Percentiles rank a stretch among this genome's conserved stretches.
Evolutionary conservation across 2,113 vertebrate species (phyloP).

Genomic region (Nannospalax galili): DNA sequence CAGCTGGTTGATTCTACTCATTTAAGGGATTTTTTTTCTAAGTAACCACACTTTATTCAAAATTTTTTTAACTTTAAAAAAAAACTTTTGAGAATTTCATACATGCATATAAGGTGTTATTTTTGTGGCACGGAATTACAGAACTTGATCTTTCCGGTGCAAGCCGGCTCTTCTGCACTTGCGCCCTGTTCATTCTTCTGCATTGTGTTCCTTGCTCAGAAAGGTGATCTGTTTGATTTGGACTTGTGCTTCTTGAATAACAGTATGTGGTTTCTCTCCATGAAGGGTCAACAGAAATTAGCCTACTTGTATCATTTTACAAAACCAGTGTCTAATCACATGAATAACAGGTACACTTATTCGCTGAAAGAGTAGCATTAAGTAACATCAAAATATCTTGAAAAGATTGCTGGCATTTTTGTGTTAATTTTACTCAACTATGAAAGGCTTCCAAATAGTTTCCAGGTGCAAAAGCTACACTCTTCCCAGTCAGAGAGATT

Average conservation of each 20-base stretch:
- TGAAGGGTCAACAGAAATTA: constrained; percentile 62
- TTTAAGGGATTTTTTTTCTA: constrained; percentile 34
- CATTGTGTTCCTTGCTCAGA: constrained; percentile 54
- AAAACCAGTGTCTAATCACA: not conserved
- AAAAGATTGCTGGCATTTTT: not conserved
- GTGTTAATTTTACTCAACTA: not conserved
- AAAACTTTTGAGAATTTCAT: too few relatives aligned
- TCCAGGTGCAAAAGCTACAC: constrained; percentile 42
- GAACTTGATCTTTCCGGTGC: constrained; percentile 58
- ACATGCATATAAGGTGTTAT: too few relatives aligned
- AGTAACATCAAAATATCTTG: not conserved
- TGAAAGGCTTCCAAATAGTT: constrained; percentile 40
- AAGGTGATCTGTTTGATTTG: constrained; percentile 75
- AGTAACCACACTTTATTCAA: too few relatives aligned
- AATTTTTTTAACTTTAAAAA: too few relatives aligned
- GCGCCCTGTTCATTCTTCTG: constrained; percentile 52
- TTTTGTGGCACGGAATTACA: constrained; percentile 39
- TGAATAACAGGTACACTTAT: constrained; percentile 53
- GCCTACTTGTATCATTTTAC: not conserved
- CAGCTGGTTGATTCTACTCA: constrained; percentile 19
- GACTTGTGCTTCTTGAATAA: constrained; percentile 76
- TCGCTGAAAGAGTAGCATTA: constrained; percentile 47
- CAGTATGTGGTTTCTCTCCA: constrained; percentile 69
- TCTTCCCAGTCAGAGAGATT: not conserved
- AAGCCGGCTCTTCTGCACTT: constrained; percentile 58